Conservation (phyloP, 2,797 vertebrate species). For the Peromyscus melanophrys region DNA sequence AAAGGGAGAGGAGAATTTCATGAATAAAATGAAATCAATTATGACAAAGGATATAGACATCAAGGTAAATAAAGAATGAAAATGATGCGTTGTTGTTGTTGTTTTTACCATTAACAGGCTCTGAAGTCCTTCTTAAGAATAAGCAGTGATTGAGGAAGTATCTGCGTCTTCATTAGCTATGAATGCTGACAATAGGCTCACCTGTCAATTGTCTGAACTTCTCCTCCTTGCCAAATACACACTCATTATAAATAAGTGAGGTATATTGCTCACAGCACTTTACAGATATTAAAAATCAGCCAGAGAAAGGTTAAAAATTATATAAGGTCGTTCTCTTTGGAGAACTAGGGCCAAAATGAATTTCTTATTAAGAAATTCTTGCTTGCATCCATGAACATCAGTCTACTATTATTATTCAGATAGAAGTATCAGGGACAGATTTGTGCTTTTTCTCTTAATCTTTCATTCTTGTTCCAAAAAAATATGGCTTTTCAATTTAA, state of each 20-base stretch:
- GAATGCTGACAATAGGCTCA: not conserved
- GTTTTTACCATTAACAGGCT: not conserved
- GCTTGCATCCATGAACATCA: not conserved
- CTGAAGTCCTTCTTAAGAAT: not conserved
- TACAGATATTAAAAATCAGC: not conserved
- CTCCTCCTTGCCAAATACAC: not conserved
- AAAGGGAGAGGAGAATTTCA: not conserved
- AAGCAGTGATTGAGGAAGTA: not conserved
- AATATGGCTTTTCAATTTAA: not conserved
- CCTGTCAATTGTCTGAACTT: not conserved
- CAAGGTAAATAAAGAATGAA: not conserved
- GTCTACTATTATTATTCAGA: not conserved
- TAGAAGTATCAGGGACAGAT: not conserved
- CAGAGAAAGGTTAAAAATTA: not conserved
- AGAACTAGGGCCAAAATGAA: not conserved
- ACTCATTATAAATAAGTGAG: not conserved
- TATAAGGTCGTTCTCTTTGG: not conserved
- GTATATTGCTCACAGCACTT: not conserved
- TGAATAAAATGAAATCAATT: not conserved
- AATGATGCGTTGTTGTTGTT: not conserved
- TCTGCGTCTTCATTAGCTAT: not conserved
- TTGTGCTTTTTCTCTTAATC: not conserved
- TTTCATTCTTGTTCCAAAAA: not conserved
- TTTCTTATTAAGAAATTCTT: slow-evolving; percentile 2
- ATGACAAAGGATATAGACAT: not conserved